Percentiles rank a stretch among this genome's conserved stretches.
Evolutionary conservation across 2,888 invertebrate species (phyloP).

Genomic region (Anodontia alba): DNA sequence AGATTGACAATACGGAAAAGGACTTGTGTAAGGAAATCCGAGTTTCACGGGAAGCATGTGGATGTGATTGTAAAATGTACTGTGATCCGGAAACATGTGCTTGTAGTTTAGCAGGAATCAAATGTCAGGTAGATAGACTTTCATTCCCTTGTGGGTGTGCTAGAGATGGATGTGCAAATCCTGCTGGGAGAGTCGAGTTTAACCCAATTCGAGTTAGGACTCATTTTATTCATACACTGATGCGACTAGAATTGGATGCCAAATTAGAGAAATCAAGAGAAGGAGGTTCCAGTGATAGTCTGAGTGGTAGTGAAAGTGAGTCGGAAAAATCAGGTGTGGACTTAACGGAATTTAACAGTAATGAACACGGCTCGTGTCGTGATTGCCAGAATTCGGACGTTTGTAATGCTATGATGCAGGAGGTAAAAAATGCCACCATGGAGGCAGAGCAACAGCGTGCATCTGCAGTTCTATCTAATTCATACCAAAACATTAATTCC

Average conservation of each 20-base stretch:
- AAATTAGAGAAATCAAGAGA: slow-evolving; percentile 64
- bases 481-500: slow-evolving; percentile 45
- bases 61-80: slow-evolving; percentile 85
- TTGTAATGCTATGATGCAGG: slow-evolving; percentile 82
- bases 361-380: slow-evolving; percentile 83
- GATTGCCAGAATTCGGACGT: slow-evolving; percentile 84
- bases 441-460: slow-evolving; percentile 68
- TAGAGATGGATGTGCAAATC: slow-evolving; percentile 96
- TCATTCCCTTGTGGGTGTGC: slow-evolving; percentile 99
- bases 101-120: slow-evolving; percentile 97
- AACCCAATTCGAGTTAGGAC: slow-evolving; percentile 97
- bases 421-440: slow-evolving; percentile 76
- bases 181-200: slow-evolving; percentile 97
- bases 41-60: slow-evolving; percentile 91
- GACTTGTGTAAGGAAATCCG: slow-evolving; percentile 97
- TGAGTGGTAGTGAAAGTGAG: slow-evolving; percentile 28
- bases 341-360: slow-evolving; percentile 81
- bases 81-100: slow-evolving; percentile 98
- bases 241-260: slow-evolving; percentile 88
- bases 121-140: slow-evolving; percentile 98
- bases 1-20: slow-evolving; percentile 96
- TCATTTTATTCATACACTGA: slow-evolving; percentile 98
- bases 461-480: slow-evolving; percentile 45
- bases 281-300: slow-evolving; percentile 31
- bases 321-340: slow-evolving; percentile 86